Conservation (phyloP, 2,113 vertebrate species). For the Phrynosoma platyrhinos region DNA sequence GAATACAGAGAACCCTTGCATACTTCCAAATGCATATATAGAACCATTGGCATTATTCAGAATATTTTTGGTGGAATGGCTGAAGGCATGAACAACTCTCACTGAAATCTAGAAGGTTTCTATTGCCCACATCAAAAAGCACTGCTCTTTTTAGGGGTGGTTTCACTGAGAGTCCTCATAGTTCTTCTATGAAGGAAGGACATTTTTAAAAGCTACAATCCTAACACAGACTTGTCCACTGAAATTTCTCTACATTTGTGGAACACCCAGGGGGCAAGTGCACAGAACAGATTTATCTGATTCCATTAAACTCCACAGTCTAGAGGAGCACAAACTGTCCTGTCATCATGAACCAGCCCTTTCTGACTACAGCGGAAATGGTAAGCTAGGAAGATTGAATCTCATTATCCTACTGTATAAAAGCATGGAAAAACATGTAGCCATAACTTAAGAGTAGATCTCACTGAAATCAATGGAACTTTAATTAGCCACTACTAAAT, state of each 20-base stretch:
- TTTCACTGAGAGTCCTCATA: slow-evolving; percentile 19
- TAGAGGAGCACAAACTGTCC: slow-evolving; percentile 35
- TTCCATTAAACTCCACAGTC: slow-evolving; percentile 33
- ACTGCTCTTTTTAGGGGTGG: neutral
- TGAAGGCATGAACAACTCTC: slow-evolving; percentile 3
- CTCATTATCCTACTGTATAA: slow-evolving; percentile 45
- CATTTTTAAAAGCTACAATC: neutral
- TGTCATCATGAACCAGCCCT: slow-evolving; percentile 15
- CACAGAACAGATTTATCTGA: slow-evolving; percentile 45
- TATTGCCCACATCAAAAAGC: slow-evolving; percentile 7
- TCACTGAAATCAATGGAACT: neutral
- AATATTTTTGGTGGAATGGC: slow-evolving; percentile 13
- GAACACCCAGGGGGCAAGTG: slow-evolving; percentile 29
- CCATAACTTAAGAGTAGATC: too few species aligned
- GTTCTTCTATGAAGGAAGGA: neutral
- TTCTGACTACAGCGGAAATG: slow-evolving; percentile 14
- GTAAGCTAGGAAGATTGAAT: slow-evolving; percentile 11
- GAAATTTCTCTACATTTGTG: slow-evolving; percentile 11
- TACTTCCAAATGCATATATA: too few species aligned
- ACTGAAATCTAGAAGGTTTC: neutral
- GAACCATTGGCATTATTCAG: neutral
- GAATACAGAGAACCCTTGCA: neutral
- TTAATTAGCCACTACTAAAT: neutral
- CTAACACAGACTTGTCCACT: neutral
- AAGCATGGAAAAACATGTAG: neutral